Evolutionary conservation across 1,140 invertebrate species (phyloP).

Genomic region (Drosophila burlai): DNA sequence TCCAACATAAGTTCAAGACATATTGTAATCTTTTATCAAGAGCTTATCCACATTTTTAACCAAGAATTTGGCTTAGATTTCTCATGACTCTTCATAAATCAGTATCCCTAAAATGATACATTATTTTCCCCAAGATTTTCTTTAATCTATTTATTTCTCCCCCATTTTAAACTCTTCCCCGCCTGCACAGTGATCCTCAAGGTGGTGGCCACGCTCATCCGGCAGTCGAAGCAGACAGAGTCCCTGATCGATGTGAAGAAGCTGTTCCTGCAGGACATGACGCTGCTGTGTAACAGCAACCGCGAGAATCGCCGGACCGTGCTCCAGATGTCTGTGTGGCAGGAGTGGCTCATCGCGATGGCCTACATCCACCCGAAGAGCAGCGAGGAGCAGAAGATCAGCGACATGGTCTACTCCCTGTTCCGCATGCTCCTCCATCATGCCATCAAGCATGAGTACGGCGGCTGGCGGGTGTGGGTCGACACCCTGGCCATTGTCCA

Average conservation of each 20-base stretch:
- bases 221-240: slow-evolving; percentile 97
- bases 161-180: too few relatives aligned
- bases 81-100: neutral
- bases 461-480: slow-evolving; percentile 99
- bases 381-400: slow-evolving; percentile 97
- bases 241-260: slow-evolving; percentile 97
- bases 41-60: too few relatives aligned
- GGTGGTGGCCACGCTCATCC: slow-evolving; percentile 98
- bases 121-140: slow-evolving; percentile 43
- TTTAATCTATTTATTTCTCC: neutral
- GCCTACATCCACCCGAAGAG: slow-evolving; percentile 99
- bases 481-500: slow-evolving; percentile 99
- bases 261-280: slow-evolving; percentile 98
- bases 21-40: too few relatives aligned
- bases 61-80: neutral
- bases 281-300: slow-evolving; percentile 98
- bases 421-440: slow-evolving; percentile 99
- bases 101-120: neutral
- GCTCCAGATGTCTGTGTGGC: slow-evolving; percentile 99
- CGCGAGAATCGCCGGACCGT: slow-evolving; percentile 98
- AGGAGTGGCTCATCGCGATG: slow-evolving; percentile 99
- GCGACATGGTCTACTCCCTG: slow-evolving; percentile 98
- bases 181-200: slow-evolving; percentile 96
- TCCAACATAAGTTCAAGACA: neutral
- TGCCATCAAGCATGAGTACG: slow-evolving; percentile 99